Conservation (phyloP, 2,113 vertebrate genomes). For the Pontoporia blainvillei region DNA sequence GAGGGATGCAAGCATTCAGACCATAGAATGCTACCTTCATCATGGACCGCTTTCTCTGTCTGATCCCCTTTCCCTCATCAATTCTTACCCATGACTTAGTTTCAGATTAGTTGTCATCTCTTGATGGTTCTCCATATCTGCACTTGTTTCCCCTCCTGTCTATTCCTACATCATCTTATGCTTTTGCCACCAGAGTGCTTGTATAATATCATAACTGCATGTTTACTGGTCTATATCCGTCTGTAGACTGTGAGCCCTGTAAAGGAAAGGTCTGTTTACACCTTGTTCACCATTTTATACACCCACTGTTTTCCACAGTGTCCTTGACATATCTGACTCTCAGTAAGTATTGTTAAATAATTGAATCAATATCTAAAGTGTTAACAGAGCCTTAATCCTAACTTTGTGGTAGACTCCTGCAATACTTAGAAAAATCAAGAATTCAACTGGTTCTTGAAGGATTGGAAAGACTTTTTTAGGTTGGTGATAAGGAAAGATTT, state of each 20-base stretch:
- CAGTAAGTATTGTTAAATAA: neutral
- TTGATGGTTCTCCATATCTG: neutral
- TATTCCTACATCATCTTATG: neutral
- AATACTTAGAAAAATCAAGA: neutral
- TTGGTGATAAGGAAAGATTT: neutral
- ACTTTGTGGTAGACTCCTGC: neutral
- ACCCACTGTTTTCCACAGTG: neutral
- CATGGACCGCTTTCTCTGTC: neutral
- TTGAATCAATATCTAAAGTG: neutral
- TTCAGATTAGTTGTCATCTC: neutral
- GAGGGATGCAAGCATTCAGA: neutral
- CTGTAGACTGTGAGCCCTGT: neutral
- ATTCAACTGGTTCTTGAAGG: neutral
- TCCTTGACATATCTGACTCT: neutral
- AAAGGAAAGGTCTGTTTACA: neutral
- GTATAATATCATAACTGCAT: neutral
- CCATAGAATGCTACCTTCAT: neutral
- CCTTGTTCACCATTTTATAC: neutral
- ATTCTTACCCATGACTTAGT: neutral
- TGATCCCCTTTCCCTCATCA: neutral
- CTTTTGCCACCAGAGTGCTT: neutral
- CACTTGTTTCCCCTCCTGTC: neutral
- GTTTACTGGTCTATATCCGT: neutral
- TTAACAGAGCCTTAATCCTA: neutral
- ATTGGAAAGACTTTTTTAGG: neutral